Conservation (phyloP, 2,888 invertebrate species). For the Diaphora mendica region DNA sequence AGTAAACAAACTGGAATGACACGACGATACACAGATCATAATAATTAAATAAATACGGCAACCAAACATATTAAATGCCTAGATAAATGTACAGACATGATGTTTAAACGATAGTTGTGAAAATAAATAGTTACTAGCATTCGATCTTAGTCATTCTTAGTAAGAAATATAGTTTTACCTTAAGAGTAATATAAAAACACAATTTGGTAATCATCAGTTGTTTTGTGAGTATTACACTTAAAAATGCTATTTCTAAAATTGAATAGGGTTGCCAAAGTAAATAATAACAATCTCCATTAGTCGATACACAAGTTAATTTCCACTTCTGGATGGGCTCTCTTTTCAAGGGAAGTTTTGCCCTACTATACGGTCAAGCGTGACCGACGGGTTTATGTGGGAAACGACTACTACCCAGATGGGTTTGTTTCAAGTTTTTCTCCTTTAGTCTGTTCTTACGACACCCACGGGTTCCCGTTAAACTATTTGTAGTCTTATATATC, state of each 20-base stretch:
- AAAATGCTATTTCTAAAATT: not conserved
- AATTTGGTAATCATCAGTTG: too few species aligned
- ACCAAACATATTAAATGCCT: not conserved
- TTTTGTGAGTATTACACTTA: too few species aligned
- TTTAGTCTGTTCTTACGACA: too few species aligned
- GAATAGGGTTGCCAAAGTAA: not conserved
- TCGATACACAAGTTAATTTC: not conserved
- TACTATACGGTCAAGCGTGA: too few species aligned
- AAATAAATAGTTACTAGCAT: not conserved
- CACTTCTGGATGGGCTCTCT: too few species aligned
- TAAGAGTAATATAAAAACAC: too few species aligned
- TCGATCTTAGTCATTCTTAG: not conserved
- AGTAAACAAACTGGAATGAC: not conserved
- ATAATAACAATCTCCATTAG: not conserved
- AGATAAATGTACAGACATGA: not conserved
- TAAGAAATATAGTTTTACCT: not conserved
- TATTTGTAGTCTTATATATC: too few species aligned
- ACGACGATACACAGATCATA: not conserved
- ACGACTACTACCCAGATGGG: too few species aligned
- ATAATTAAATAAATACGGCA: not conserved
- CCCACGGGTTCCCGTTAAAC: too few species aligned
- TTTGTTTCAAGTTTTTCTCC: too few species aligned
- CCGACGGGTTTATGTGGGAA: too few species aligned
- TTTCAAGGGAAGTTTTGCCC: too few species aligned
- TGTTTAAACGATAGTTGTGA: not conserved